phyloP scores from a whole-genome alignment of 2,888 invertebrate species.

The Dasysyrphus tricinctus region DNA sequence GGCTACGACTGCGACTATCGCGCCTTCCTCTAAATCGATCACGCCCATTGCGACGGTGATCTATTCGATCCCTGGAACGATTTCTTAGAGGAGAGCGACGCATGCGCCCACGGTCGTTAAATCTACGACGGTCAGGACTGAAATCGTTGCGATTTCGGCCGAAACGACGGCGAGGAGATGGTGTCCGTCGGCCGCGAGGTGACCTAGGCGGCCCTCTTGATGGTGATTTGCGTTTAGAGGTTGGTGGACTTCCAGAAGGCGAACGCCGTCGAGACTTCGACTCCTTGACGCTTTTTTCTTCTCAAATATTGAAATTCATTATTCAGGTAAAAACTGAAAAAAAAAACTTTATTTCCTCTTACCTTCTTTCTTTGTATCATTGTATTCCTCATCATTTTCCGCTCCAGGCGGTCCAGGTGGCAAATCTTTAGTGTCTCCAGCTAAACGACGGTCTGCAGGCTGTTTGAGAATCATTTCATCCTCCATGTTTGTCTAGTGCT shows the following conservation, averaged over 20 bases:
- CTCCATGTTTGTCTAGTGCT: conserved; percentile 82
- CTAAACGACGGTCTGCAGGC: conserved; percentile 79
- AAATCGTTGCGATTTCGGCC: conserved; percentile 56
- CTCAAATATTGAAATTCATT: background rate
- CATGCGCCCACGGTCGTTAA: conserved; percentile 78
- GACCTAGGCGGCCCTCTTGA: conserved; percentile 58
- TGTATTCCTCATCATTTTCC: conserved; percentile 78
- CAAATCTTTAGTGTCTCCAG: conserved; percentile 78
- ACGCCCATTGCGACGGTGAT: conserved; percentile 76
- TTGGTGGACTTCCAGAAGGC: conserved; percentile 78
- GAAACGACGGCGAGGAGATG: conserved; percentile 80
- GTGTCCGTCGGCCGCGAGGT: conserved; percentile 79
- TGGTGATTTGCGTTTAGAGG: conserved; percentile 77
- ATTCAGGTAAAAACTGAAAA: background rate
- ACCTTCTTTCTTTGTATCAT: conserved; percentile 49
- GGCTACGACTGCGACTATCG: conserved; percentile 78
- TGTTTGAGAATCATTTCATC: conserved; percentile 80
- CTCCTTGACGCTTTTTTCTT: conserved; percentile 73
- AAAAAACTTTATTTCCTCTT: background rate
- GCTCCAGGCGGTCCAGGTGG: conserved; percentile 82
- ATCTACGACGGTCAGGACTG: conserved; percentile 77
- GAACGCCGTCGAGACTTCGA: conserved; percentile 78
- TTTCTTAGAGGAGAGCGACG: conserved; percentile 76
- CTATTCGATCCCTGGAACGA: conserved; percentile 77
- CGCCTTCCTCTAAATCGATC: conserved; percentile 78